A percentile compares a stretch with the other conserved stretches of the same genome.
phyloP scores from a whole-genome alignment of 2,113 vertebrate species.

The Empidonax alnorum region DNA sequence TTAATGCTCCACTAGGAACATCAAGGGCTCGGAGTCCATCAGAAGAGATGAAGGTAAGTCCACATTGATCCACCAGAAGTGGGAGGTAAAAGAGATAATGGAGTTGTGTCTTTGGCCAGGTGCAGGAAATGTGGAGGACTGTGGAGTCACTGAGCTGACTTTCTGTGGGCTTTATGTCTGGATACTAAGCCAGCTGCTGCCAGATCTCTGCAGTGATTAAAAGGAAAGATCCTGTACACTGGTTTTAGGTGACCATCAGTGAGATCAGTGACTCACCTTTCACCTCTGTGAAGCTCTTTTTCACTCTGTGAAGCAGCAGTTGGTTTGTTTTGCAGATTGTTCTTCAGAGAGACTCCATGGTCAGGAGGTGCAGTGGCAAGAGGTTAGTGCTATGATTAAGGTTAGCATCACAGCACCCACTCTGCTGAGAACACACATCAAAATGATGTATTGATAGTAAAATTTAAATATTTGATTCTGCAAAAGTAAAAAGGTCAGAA shows the following conservation, averaged over 20 bases:
- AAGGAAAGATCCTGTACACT: background rate
- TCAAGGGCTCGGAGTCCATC: background rate
- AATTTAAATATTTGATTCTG: conserved; percentile 1
- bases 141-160: background rate
- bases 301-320: background rate
- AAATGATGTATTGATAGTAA: background rate
- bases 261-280: background rate
- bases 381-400: background rate
- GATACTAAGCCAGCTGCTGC: background rate
- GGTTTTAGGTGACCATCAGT: background rate
- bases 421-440: background rate
- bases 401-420: background rate
- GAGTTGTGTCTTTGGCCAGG: background rate
- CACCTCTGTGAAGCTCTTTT: background rate
- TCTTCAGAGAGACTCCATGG: background rate
- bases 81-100: background rate
- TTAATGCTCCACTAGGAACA: background rate
- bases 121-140: background rate
- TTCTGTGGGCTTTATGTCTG: background rate
- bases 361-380: background rate
- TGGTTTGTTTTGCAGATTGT: background rate
- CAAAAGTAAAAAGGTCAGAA: background rate
- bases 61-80: background rate
- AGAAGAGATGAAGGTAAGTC: background rate
- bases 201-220: background rate